phyloP scores from a whole-genome alignment of 92 coral and sea anemone genomes.

The Porites divaricata region DNA sequence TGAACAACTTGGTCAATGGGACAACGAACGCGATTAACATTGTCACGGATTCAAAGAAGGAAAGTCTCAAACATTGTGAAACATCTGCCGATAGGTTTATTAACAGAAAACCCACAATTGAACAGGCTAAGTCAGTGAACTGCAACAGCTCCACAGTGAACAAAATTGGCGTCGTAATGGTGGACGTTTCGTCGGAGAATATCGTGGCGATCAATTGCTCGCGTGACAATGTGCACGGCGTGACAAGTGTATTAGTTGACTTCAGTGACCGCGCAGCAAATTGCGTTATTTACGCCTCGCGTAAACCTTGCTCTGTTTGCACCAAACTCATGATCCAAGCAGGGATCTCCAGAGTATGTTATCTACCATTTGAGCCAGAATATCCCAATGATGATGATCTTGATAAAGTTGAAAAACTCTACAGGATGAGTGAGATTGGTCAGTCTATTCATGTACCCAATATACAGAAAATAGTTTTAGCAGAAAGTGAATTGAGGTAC shows the following conservation, averaged over 20 bases:
- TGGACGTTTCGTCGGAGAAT: conserved; percentile 54
- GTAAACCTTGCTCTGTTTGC: conserved; percentile 87
- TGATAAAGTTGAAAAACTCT: conserved; percentile 54
- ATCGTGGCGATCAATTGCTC: conserved; percentile 78
- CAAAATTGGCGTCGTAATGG: conserved; percentile 87
- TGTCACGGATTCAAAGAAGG: neutral
- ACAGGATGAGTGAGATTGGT: conserved; percentile 64
- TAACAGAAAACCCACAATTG: neutral
- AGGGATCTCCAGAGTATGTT: conserved; percentile 74
- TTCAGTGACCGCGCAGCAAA: conserved; percentile 57
- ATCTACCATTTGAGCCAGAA: conserved; percentile 87
- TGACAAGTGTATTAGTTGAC: conserved; percentile 63
- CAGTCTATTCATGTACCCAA: conserved; percentile 77
- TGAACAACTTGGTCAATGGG: neutral
- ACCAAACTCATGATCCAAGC: conserved; percentile 81
- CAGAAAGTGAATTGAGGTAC: conserved; percentile 32
- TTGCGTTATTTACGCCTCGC: conserved; percentile 74
- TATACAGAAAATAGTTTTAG: conserved; percentile 39
- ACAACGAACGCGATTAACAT: neutral
- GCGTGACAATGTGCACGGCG: conserved; percentile 78
- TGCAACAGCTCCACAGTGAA: conserved; percentile 9
- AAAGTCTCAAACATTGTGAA: neutral
- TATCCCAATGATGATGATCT: conserved; percentile 52
- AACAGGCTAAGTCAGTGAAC: neutral
- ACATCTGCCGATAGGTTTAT: neutral